Conservation (phyloP, 2,113 vertebrate genomes). For the Menura novaehollandiae region DNA sequence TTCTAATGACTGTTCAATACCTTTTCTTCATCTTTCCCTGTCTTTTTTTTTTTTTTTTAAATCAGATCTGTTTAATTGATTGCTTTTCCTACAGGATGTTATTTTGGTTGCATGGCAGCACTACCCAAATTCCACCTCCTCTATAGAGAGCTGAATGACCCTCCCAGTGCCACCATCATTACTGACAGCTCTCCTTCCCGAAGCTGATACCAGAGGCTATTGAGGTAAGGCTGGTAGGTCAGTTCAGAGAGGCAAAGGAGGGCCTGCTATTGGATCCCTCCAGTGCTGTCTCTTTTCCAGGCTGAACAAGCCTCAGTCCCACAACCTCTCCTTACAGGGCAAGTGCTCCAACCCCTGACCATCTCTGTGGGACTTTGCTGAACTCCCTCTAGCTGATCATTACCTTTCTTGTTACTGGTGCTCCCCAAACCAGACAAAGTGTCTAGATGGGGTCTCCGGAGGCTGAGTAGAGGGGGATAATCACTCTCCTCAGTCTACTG, state of each 20-base stretch:
- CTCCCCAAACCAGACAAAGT: neutral
- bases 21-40: neutral
- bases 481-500: neutral
- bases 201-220: neutral
- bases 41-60: neutral
- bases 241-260: neutral
- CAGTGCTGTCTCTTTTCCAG: neutral
- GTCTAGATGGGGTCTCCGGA: neutral
- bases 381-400: neutral
- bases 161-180: neutral
- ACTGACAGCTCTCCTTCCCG: neutral
- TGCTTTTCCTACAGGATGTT: neutral
- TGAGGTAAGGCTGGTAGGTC: neutral
- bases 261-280: neutral
- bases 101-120: neutral
- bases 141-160: neutral
- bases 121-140: neutral
- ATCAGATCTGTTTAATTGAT: neutral
- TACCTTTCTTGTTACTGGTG: neutral
- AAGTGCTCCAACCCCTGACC: neutral
- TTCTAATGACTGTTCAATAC: neutral
- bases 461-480: neutral
- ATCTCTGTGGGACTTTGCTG: neutral
- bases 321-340: neutral
- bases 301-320: neutral